phyloP scores from a whole-genome alignment of 2,888 invertebrate genomes.

The Apotomis turbidana region DNA sequence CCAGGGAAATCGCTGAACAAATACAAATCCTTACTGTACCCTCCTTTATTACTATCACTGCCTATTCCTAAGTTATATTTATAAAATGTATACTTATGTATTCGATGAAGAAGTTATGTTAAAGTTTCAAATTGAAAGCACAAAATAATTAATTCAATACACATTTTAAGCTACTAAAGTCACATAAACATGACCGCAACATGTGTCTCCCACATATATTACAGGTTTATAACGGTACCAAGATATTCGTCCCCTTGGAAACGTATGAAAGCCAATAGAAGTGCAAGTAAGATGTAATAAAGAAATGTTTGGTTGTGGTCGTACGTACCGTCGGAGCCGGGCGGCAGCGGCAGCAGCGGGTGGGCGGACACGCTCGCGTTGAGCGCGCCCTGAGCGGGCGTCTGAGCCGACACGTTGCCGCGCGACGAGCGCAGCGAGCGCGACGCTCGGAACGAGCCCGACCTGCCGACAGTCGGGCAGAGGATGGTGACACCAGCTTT shows the following conservation, averaged over 20 bases:
- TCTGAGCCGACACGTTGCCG: slow-evolving; percentile 90
- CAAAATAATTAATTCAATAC: too few species aligned
- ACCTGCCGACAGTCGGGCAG: slow-evolving; percentile 88
- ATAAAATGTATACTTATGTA: too few species aligned
- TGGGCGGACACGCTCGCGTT: slow-evolving; percentile 96
- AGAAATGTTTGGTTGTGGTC: slow-evolving; percentile 1
- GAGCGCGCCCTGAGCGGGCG: slow-evolving; percentile 85
- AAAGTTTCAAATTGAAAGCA: too few species aligned
- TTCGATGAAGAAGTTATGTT: too few species aligned
- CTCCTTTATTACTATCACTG: background rate
- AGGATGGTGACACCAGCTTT: slow-evolving; percentile 80
- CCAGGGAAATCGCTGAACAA: slow-evolving; percentile 81
- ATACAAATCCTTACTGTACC: slow-evolving; percentile 17
- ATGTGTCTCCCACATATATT: too few species aligned
- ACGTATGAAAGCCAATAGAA: background rate
- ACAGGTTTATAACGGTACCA: background rate
- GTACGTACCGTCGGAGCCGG: slow-evolving; percentile 84
- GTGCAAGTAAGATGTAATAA: background rate
- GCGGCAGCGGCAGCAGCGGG: slow-evolving; percentile 96
- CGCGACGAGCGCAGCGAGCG: slow-evolving; percentile 91
- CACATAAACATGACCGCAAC: too few species aligned
- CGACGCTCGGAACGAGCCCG: slow-evolving; percentile 96
- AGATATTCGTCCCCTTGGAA: background rate
- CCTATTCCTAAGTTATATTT: background rate
- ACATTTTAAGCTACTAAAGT: too few species aligned